phyloP scores from a whole-genome alignment of 2,888 invertebrate species.

The Metalampra italica region DNA sequence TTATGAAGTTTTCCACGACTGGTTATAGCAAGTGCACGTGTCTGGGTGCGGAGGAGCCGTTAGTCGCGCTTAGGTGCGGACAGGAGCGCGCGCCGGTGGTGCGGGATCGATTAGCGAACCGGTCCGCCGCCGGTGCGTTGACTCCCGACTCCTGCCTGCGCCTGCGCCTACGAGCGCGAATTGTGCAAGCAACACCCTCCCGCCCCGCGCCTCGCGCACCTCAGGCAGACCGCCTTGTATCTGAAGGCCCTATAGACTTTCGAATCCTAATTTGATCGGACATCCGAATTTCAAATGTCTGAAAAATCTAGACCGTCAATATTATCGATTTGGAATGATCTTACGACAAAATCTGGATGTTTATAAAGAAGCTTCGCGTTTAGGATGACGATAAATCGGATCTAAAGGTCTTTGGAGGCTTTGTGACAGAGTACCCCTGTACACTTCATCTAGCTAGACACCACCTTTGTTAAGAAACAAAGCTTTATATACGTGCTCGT shows the following conservation, averaged over 20 bases:
- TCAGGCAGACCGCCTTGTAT: conserved; percentile 20
- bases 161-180: conserved; percentile 28
- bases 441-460: conserved; percentile 3
- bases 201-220: conserved; percentile 12
- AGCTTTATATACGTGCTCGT: neutral
- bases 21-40: conserved; percentile 19
- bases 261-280: neutral
- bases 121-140: conserved; percentile 66
- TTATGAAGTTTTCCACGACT: neutral
- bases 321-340: too few relatives aligned
- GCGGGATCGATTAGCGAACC: conserved; percentile 56
- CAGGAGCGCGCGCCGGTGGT: conserved; percentile 43
- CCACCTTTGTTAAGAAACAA: conserved; percentile 8
- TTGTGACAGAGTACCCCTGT: conserved; percentile 10
- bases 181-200: conserved; percentile 15
- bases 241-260: conserved; percentile 4
- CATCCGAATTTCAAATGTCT: too few relatives aligned
- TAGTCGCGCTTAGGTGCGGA: conserved; percentile 67
- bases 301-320: too few relatives aligned
- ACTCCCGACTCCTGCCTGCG: conserved; percentile 54
- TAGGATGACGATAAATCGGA: too few relatives aligned
- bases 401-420: too few relatives aligned
- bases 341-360: too few relatives aligned
- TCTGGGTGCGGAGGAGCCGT: conserved; percentile 61
- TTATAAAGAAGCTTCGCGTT: too few relatives aligned